Conservation (phyloP, 2,888 invertebrate genomes). For the Sialis fuliginosa region DNA sequence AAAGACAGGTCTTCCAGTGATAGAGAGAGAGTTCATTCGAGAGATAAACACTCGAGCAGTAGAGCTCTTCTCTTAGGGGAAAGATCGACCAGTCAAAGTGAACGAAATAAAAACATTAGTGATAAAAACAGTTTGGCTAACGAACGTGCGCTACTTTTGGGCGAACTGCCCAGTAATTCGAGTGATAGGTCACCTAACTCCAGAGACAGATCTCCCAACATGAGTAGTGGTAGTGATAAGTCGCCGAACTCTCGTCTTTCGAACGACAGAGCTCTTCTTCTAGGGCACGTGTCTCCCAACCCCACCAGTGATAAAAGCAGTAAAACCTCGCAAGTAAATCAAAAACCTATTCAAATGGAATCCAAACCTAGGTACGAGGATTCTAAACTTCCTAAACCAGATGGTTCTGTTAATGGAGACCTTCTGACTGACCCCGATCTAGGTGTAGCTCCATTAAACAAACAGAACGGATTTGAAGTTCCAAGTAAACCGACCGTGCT, state of each 20-base stretch:
- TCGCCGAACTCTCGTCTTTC: constrained; percentile 15
- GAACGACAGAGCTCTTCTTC: neutral
- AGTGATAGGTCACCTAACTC: no score
- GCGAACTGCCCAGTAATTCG: no score
- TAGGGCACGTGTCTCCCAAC: neutral
- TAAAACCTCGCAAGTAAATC: no score
- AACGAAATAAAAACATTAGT: no score
- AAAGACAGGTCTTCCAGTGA: neutral
- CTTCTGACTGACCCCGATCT: constrained; percentile 10
- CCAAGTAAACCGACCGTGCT: constrained; percentile 3
- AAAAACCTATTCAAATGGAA: no score
- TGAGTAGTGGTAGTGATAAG: no score
- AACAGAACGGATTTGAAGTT: constrained; percentile 4
- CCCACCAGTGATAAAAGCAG: neutral
- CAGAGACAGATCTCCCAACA: no score
- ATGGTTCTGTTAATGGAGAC: neutral
- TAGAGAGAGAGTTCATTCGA: neutral
- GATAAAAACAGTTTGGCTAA: no score
- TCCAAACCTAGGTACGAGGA: no score
- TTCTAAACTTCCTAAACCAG: neutral
- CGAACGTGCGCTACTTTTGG: no score
- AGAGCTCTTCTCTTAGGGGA: constrained; percentile 22
- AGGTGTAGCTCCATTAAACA: constrained; percentile 8
- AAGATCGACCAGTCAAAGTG: no score
- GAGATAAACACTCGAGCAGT: constrained; percentile 24